Percentiles rank a stretch among this genome's conserved stretches.
These are phyloP conservation scores for Tachystola acroxantha DNA, from an alignment of 2,888 invertebrate genomes.

Conservation along the genomic window DNA sequence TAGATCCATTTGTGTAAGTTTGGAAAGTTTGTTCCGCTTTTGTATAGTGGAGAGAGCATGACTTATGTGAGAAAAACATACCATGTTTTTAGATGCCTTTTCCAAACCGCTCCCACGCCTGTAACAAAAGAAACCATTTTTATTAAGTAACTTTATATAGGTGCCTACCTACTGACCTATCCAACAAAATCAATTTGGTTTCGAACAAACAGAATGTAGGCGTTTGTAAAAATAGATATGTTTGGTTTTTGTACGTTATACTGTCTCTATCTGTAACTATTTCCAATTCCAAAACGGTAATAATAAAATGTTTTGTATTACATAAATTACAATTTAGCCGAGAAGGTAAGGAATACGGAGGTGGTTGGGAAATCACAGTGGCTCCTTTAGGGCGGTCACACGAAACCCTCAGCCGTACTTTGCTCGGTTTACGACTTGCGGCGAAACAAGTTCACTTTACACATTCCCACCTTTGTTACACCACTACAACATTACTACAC, in stretches of 20 bases:
- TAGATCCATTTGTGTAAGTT: too few relatives aligned
- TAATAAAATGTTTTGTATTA: conserved; percentile 2
- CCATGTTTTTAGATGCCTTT: conserved; percentile 28
- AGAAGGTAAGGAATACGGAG: conserved; percentile 20
- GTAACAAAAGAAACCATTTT: conserved; percentile 29
- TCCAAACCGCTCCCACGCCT: conserved; percentile 44
- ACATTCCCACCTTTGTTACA: conserved; percentile 34
- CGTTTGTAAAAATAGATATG: too few relatives aligned
- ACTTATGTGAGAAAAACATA: too few relatives aligned
- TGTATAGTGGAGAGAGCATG: too few relatives aligned
- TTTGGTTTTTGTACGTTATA: too few relatives aligned
- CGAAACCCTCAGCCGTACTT: conserved; percentile 21
- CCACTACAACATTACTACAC: conserved; percentile 6
- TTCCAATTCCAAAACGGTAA: background rate
- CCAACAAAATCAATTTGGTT: too few relatives aligned
- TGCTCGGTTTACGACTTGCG: conserved; percentile 34
- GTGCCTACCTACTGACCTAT: background rate
- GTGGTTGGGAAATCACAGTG: conserved; percentile 29
- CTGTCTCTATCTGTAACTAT: too few relatives aligned
- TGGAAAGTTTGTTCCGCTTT: too few relatives aligned
- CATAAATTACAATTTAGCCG: conserved; percentile 22
- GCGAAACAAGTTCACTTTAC: conserved; percentile 41
- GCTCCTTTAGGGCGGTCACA: conserved; percentile 15
- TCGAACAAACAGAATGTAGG: too few relatives aligned
- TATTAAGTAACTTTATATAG: background rate